Percentiles rank a stretch among this genome's conserved stretches.
Evolutionary conservation across 2,113 vertebrate species (phyloP).

Genomic region (Shinisaurus crocodilurus): DNA sequence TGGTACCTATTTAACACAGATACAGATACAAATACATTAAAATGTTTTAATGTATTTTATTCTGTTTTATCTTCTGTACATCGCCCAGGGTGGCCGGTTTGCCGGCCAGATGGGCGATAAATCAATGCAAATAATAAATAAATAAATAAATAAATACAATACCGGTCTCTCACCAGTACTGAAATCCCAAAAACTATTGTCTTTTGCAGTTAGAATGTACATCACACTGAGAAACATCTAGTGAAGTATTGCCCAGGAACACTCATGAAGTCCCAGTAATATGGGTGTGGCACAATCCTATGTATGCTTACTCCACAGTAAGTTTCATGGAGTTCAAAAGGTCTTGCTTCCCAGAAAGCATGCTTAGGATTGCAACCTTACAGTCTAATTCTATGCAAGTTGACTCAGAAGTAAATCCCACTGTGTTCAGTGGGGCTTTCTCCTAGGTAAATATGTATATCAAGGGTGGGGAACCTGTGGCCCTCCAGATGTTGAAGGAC

Average conservation of each 20-base stretch:
- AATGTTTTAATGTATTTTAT: too few species aligned
- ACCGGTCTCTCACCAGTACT: background rate
- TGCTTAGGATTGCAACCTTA: background rate
- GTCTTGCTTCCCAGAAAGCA: too few species aligned
- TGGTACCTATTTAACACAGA: background rate
- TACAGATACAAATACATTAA: too few species aligned
- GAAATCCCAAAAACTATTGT: background rate
- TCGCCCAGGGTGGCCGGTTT: too few species aligned
- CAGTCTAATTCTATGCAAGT: background rate
- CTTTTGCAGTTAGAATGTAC: background rate
- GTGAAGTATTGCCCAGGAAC: background rate
- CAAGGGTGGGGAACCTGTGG: too few species aligned
- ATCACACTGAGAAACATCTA: background rate
- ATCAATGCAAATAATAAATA: too few species aligned
- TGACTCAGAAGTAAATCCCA: background rate
- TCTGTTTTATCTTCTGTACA: too few species aligned
- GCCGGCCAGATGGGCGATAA: too few species aligned
- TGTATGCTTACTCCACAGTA: background rate
- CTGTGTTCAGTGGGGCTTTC: background rate
- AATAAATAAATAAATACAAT: too few species aligned
- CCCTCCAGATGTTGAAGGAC: too few species aligned
- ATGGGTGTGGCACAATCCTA: background rate
- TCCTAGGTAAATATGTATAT: background rate
- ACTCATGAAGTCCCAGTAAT: background rate
- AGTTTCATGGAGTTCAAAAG: background rate